Percentiles rank a stretch among this genome's conserved stretches.
phyloP scores from a whole-genome alignment of 2,797 vertebrate species.

The Tamandua tetradactyla region DNA sequence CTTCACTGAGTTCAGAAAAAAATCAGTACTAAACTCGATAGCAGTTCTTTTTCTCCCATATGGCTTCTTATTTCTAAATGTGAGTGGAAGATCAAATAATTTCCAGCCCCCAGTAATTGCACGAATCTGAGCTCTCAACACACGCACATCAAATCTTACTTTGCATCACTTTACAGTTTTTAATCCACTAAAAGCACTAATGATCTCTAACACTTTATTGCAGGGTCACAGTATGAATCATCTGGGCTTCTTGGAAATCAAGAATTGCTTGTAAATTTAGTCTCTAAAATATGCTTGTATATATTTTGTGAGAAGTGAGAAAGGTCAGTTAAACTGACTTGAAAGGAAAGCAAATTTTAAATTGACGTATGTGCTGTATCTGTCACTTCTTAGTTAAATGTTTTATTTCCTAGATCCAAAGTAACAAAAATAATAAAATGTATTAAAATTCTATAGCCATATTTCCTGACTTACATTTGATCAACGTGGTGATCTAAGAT shows the following conservation, averaged over 20 bases:
- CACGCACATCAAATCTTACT: background rate
- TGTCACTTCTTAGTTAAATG: conserved; percentile 17
- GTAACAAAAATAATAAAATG: conserved; percentile 28
- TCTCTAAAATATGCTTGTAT: background rate
- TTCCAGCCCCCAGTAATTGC: background rate
- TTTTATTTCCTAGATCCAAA: background rate
- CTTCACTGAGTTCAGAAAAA: background rate
- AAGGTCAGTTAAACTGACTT: background rate
- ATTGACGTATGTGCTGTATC: background rate
- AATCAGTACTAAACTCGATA: background rate
- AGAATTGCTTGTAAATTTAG: background rate
- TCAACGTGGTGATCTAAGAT: too few species aligned
- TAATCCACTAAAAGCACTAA: background rate
- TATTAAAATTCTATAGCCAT: background rate
- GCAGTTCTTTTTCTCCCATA: background rate
- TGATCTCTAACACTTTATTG: background rate
- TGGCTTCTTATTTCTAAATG: background rate
- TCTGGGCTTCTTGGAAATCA: background rate
- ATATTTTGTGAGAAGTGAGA: conserved; percentile 7
- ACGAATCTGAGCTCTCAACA: conserved; percentile 2
- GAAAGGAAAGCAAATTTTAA: conserved; percentile 16
- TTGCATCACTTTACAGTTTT: background rate
- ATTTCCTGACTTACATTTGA: too few species aligned
- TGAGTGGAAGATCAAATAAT: background rate
- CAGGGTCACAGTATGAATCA: background rate